Evolutionary conservation across 1,140 invertebrate species (phyloP).

Genomic region (Diachasma alloeum): DNA sequence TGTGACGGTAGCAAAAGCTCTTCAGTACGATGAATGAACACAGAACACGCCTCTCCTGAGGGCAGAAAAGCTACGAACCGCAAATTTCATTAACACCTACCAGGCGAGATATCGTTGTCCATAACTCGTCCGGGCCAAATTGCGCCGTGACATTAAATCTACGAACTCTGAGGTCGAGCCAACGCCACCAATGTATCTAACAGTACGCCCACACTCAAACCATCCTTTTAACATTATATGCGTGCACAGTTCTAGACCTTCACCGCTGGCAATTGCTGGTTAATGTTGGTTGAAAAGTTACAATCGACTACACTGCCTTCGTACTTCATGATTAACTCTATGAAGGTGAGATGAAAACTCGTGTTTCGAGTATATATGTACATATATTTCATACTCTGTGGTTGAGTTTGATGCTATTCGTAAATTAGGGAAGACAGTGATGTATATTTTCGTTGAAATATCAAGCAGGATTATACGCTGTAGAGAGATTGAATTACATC

Average conservation of each 20-base stretch:
- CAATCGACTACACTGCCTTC: neutral
- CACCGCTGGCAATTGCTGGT: neutral
- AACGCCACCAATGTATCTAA: constrained; percentile 8
- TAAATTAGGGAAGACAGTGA: neutral
- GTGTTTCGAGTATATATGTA: neutral
- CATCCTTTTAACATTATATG: neutral
- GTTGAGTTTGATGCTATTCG: neutral
- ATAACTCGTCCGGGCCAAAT: constrained; percentile 41
- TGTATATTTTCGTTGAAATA: neutral
- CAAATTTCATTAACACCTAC: constrained; percentile 53
- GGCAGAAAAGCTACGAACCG: constrained; percentile 46
- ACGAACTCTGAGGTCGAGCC: neutral
- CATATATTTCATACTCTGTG: neutral
- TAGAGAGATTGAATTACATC: neutral
- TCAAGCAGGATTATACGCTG: neutral
- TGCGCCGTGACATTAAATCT: constrained; percentile 36
- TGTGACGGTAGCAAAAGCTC: neutral
- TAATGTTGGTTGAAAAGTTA: constrained; percentile 1
- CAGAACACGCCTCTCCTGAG: constrained; percentile 26
- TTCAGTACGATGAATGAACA: neutral
- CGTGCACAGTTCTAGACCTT: neutral
- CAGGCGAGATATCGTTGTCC: constrained; percentile 39
- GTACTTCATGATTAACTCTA: neutral
- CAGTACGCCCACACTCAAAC: neutral
- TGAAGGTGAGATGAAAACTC: neutral